A percentile compares a stretch with the other conserved stretches of the same genome.
phyloP scores from a whole-genome alignment of 37 sponge, comb jelly and placozoan genomes.

The Trichoplax adhaerens region DNA sequence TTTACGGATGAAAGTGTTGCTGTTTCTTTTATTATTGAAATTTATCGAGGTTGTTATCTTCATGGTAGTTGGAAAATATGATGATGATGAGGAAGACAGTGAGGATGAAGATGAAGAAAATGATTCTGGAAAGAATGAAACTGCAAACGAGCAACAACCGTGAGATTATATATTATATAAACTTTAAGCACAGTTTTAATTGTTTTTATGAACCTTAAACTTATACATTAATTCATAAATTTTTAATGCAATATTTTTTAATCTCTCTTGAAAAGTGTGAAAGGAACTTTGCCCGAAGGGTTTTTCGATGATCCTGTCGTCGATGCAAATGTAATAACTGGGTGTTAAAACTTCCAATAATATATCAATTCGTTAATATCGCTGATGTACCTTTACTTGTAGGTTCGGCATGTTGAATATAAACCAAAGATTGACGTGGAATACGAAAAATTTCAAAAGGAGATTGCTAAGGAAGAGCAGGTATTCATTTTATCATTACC shows the following conservation, averaged over 20 bases:
- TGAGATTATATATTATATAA: no score
- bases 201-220: no score
- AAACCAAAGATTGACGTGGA: conserved; percentile 49
- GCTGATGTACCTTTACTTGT: neutral
- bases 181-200: no score
- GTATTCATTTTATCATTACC: conserved; percentile 4
- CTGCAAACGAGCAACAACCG: no score
- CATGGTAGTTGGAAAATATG: neutral
- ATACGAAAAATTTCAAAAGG: conserved; percentile 82
- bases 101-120: conserved; percentile 7
- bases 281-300: conserved; percentile 52
- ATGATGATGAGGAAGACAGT: conserved; percentile 8
- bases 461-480: conserved; percentile 53
- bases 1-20: no score
- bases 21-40: no score
- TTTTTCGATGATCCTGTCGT: conserved; percentile 85
- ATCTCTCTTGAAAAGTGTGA: neutral
- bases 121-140: neutral
- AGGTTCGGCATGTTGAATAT: conserved; percentile 61
- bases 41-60: no score
- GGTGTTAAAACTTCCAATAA: neutral
- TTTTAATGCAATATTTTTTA: neutral
- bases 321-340: conserved; percentile 52
- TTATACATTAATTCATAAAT: no score
- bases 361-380: neutral